Base-by-base conservation (phyloP, 2,113 vertebrate genomes). In the Caretta caretta region DNA sequence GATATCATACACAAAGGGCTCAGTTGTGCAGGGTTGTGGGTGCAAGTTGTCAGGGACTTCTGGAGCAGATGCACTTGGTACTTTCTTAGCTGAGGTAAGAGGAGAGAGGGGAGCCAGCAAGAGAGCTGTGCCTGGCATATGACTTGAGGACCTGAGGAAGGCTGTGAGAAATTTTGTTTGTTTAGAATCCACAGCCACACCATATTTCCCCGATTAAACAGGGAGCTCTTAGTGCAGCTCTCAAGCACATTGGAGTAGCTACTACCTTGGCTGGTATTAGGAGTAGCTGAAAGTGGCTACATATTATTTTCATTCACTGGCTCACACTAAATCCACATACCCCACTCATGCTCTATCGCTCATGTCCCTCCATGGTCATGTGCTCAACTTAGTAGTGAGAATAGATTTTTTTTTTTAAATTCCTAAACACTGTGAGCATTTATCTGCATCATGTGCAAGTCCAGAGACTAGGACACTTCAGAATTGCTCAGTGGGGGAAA, bases 281-380 rank as follows among this genome's bases (percentile, higher is more conserved):
- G 17, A 1, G 22, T 59, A 82, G 10, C 24, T 2, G 78, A 19
- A 94, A 81, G 69, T 13, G 2, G 59, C 2, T 83, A 49, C 76
- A 1, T 6, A 16, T 57, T 90, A 53, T 85, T 83, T 89, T 83
- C 1, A n/a, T 54, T 84, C 87, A 11, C 10, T 76, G 3, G 49
- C 1, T 96, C 8, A 35, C 16, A 31, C 2, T 51, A 90, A 69
- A 53, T 69, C 24, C 24, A 1, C 0, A 83, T 1, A 35, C 89
- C 19, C 19, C 4, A 0, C 69, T 4, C 3, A 16, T 89, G 35
- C 1, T 83, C 1, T 0, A 24, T 49, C 6, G 25, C 11, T 38
- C 38, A 42, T 75, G n/a, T 75, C 20, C 17, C 38, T 75, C 20
- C 69, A 76, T 38, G 24, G 2, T 46, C 72, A 76, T 46, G 10